Evolutionary conservation across 30 jellyfish, hydroid and myxozoan species (phyloP).

Genomic region (Pelagia noctiluca): DNA sequence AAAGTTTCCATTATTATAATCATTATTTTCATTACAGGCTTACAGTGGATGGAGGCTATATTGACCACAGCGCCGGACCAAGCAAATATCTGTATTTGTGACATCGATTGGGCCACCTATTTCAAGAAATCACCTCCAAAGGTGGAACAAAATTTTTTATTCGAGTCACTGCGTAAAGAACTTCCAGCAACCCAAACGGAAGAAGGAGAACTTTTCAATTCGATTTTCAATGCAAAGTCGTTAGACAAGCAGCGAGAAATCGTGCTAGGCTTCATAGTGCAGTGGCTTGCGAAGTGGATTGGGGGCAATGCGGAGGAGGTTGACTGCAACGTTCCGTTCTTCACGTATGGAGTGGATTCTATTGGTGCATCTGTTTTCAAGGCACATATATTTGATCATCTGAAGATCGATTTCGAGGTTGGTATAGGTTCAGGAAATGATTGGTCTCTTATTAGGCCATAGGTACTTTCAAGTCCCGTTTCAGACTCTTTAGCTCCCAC

Average conservation of each 20-base stretch:
- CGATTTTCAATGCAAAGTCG: constrained; percentile 14
- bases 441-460: no score
- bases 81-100: constrained; percentile 43
- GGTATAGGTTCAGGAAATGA: no score
- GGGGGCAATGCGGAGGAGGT: constrained; percentile 71
- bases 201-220: not conserved
- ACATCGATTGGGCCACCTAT: constrained; percentile 55
- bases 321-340: constrained; percentile 53
- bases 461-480: no score
- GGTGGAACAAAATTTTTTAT: not conserved
- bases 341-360: constrained; percentile 67
- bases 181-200: not conserved
- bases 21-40: no score
- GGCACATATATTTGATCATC: constrained; percentile 6
- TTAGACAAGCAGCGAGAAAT: constrained; percentile 43
- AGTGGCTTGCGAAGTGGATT: constrained; percentile 47
- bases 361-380: constrained; percentile 68
- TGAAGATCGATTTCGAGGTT: constrained; percentile 63
- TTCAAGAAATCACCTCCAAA: not conserved
- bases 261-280: constrained; percentile 2
- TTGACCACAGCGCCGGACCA: constrained; percentile 28
- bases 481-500: no score
- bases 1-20: no score
- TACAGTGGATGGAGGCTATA: constrained; percentile 45
- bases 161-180: not conserved